A percentile compares a stretch with the other conserved stretches of the same genome.
phyloP scores from a whole-genome alignment of 2,113 vertebrate species.

The Euleptes europaea region DNA sequence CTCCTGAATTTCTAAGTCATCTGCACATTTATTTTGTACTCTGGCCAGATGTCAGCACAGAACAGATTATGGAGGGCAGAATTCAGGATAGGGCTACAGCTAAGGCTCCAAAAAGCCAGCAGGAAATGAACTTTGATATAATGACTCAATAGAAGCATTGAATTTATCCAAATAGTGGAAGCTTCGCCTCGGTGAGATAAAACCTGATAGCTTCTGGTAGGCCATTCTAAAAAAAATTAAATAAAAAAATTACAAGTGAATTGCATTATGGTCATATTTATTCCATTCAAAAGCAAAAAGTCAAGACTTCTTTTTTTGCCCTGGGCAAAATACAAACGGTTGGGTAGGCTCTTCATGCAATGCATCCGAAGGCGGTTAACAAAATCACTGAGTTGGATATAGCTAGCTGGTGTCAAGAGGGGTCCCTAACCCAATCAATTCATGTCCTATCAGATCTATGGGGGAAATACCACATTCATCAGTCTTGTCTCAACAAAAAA shows the following conservation, averaged over 20 bases:
- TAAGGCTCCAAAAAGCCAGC: conserved; percentile 34
- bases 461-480: too few relatives aligned
- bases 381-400: too few relatives aligned
- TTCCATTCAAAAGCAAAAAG: conserved; percentile 47
- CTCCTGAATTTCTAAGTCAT: conserved; percentile 13
- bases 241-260: conserved; percentile 25
- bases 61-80: conserved; percentile 20
- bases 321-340: neutral
- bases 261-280: conserved; percentile 29
- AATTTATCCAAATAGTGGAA: neutral
- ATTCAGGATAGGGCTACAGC: neutral
- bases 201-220: conserved; percentile 11
- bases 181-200: conserved; percentile 19
- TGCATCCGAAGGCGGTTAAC: neutral
- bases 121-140: conserved; percentile 42
- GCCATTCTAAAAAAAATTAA: conserved; percentile 12
- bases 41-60: conserved; percentile 32
- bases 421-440: neutral
- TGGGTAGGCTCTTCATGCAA: neutral
- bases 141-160: conserved; percentile 7
- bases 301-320: conserved; percentile 21
- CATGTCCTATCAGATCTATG: too few relatives aligned
- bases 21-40: neutral
- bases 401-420: neutral
- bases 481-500: too few relatives aligned